phyloP scores from a whole-genome alignment of 2,797 vertebrate genomes.

The Sorex maritimensis region DNA sequence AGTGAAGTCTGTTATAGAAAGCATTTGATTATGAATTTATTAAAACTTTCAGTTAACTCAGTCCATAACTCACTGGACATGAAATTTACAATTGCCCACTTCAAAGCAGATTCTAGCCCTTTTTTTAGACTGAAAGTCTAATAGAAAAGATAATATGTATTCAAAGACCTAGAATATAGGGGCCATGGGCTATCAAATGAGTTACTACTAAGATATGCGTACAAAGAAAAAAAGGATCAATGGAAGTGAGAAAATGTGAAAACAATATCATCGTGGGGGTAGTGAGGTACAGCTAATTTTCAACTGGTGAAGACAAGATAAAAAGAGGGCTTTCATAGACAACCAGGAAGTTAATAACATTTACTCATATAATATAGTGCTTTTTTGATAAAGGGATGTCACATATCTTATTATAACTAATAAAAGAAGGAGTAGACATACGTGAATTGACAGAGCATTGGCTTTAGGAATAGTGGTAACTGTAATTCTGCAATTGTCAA shows the following conservation, averaged over 20 bases:
- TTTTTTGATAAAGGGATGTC: background rate
- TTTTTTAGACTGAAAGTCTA: background rate
- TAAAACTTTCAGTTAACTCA: slow-evolving; percentile 62
- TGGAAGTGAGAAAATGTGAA: background rate
- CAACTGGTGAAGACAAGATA: background rate
- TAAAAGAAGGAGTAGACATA: background rate
- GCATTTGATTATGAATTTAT: slow-evolving; percentile 50
- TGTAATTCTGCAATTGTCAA: background rate
- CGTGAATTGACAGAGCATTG: background rate
- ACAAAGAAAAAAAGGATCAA: background rate
- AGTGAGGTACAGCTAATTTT: background rate
- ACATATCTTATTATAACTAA: background rate
- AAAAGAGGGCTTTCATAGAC: background rate
- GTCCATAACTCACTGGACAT: background rate
- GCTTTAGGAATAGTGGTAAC: background rate
- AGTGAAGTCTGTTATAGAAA: slow-evolving; percentile 35
- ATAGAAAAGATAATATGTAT: background rate
- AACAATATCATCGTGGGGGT: background rate
- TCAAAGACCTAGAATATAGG: slow-evolving; percentile 5
- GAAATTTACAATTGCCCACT: background rate
- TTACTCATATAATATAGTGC: background rate
- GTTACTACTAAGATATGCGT: background rate
- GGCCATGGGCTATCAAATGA: background rate
- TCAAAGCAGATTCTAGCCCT: background rate
- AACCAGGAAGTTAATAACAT: background rate